A percentile compares a stretch with the other conserved stretches of the same genome.
These are phyloP conservation scores for Parotia lawesii DNA, from an alignment of 2,113 vertebrate species.

Conservation along the genomic window DNA sequence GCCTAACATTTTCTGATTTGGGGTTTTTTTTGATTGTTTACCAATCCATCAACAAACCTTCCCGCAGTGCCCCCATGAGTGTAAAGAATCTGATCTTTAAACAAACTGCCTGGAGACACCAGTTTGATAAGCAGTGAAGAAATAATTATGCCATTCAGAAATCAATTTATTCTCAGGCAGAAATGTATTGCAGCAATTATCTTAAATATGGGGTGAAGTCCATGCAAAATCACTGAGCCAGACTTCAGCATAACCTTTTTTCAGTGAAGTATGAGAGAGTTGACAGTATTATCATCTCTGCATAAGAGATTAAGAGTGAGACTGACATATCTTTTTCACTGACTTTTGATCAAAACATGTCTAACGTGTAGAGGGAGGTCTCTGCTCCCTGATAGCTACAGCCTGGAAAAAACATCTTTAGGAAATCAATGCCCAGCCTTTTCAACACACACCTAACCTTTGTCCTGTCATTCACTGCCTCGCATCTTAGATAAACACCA, in stretches of 20 bases:
- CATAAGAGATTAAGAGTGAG: neutral
- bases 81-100: neutral
- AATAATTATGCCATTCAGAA: constrained; percentile 54
- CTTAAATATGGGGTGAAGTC: constrained; percentile 58
- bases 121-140: constrained; percentile 50
- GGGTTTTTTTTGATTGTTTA: neutral
- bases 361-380: neutral
- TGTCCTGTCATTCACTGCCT: constrained; percentile 10
- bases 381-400: neutral
- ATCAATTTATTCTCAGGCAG: constrained; percentile 52
- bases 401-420: neutral
- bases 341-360: constrained; percentile 36
- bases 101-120: constrained; percentile 29
- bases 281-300: neutral
- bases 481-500: constrained; percentile 19
- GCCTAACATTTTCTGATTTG: neutral
- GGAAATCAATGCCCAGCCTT: constrained; percentile 39
- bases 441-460: constrained; percentile 46
- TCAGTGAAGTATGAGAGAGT: neutral
- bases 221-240: constrained; percentile 29
- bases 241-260: neutral
- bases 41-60: constrained; percentile 21
- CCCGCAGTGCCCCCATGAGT: neutral
- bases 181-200: constrained; percentile 53
- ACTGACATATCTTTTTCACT: neutral